Evolutionary conservation across 2,888 invertebrate species (phyloP).

Genomic region (Hybos culiciformis): DNA sequence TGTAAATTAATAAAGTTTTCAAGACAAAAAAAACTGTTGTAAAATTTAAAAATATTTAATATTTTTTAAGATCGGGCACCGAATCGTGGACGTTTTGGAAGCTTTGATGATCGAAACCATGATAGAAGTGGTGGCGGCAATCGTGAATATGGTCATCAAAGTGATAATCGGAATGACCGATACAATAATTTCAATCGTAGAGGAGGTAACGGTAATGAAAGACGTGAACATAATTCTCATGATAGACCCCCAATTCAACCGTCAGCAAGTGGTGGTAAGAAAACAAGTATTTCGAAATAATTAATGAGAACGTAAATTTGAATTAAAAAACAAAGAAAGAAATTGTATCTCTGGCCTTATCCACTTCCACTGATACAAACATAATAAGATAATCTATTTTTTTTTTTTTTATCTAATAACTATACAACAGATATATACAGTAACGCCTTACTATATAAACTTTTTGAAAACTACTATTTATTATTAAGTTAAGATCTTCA

Average conservation of each 20-base stretch:
- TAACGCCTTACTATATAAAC: too few relatives aligned
- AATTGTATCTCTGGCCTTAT: too few relatives aligned
- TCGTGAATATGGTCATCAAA: constrained; percentile 27
- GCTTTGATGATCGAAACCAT: constrained; percentile 32
- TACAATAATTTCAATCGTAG: constrained; percentile 35
- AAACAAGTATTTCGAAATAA: too few relatives aligned
- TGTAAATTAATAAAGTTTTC: background rate
- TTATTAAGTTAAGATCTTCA: too few relatives aligned
- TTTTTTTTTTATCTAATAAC: too few relatives aligned
- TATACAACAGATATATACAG: too few relatives aligned
- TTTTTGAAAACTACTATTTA: too few relatives aligned
- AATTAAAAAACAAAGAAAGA: too few relatives aligned
- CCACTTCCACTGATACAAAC: too few relatives aligned
- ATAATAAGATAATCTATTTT: too few relatives aligned
- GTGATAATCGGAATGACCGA: constrained; percentile 34
- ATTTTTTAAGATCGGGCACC: constrained; percentile 30
- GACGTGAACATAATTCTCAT: constrained; percentile 25
- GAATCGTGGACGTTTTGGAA: constrained; percentile 35
- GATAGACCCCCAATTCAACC: constrained; percentile 22
- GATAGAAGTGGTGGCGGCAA: constrained; percentile 20
- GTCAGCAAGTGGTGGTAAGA: constrained; percentile 5
- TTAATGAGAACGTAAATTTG: too few relatives aligned
- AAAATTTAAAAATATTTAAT: constrained; percentile 10
- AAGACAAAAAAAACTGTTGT: constrained; percentile 9
- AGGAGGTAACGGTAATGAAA: constrained; percentile 20